Conservation (phyloP, 2,113 vertebrate species). For the Apteryx owenii region DNA sequence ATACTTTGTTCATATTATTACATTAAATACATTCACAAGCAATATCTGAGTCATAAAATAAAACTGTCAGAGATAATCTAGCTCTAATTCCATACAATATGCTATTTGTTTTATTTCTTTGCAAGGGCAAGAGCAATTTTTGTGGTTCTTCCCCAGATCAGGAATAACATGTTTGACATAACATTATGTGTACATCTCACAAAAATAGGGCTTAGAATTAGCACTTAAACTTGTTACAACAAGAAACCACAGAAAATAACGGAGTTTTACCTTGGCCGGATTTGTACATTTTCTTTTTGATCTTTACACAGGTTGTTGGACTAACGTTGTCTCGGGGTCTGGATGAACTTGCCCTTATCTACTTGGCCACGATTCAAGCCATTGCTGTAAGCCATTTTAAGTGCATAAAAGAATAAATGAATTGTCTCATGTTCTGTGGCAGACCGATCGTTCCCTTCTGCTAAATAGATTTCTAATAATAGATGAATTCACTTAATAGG, state of each 20-base stretch:
- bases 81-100: slow-evolving; percentile 44
- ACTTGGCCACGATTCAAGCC: slow-evolving; percentile 92
- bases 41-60: slow-evolving; percentile 55
- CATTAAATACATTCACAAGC: slow-evolving; percentile 48
- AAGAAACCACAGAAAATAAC: slow-evolving; percentile 50
- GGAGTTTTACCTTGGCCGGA: slow-evolving; percentile 4
- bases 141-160: slow-evolving; percentile 61
- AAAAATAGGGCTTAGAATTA: slow-evolving; percentile 65
- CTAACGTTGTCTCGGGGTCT: slow-evolving; percentile 86
- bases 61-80: slow-evolving; percentile 56
- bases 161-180: slow-evolving; percentile 64
- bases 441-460: slow-evolving; percentile 13
- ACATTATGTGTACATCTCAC: slow-evolving; percentile 50
- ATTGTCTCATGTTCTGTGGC: neutral
- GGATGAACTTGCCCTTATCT: slow-evolving; percentile 92
- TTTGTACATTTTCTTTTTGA: slow-evolving; percentile 40
- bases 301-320: slow-evolving; percentile 85
- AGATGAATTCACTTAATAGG: slow-evolving; percentile 9
- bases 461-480: slow-evolving; percentile 55
- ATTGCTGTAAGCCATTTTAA: slow-evolving; percentile 87
- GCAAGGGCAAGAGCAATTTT: slow-evolving; percentile 21
- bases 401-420: slow-evolving; percentile 28
- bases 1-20: slow-evolving; percentile 46
- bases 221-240: slow-evolving; percentile 61
- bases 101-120: slow-evolving; percentile 52